These are phyloP conservation scores for Acanthosepion pharaonis DNA, from an alignment of 2,888 invertebrate species.

Conservation along the genomic window DNA sequence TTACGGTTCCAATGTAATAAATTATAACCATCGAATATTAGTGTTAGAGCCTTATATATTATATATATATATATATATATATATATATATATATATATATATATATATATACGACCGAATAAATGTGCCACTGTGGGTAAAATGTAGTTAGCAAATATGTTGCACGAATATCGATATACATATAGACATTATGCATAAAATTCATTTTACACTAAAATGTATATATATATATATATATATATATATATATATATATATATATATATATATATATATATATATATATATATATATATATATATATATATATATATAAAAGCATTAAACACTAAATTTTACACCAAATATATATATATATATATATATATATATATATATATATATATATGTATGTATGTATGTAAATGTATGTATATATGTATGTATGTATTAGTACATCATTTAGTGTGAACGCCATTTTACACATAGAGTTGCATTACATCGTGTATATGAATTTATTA, in stretches of 20 bases:
- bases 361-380: background rate
- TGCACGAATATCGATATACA: background rate
- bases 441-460: background rate
- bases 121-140: no score
- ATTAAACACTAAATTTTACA: no score
- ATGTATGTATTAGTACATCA: background rate
- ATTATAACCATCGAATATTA: no score
- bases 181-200: background rate
- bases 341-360: background rate
- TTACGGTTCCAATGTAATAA: no score
- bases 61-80: no score
- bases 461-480: no score
- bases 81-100: no score
- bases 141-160: no score
- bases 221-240: background rate
- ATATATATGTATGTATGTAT: background rate
- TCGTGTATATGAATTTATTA: no score
- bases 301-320: background rate
- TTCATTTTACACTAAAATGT: background rate
- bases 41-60: no score
- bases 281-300: background rate
- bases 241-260: background rate
- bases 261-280: background rate
- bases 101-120: no score
- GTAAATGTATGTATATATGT: background rate